Base-by-base conservation (phyloP, 2,888 invertebrate species). In the Thelaira solivaga region DNA sequence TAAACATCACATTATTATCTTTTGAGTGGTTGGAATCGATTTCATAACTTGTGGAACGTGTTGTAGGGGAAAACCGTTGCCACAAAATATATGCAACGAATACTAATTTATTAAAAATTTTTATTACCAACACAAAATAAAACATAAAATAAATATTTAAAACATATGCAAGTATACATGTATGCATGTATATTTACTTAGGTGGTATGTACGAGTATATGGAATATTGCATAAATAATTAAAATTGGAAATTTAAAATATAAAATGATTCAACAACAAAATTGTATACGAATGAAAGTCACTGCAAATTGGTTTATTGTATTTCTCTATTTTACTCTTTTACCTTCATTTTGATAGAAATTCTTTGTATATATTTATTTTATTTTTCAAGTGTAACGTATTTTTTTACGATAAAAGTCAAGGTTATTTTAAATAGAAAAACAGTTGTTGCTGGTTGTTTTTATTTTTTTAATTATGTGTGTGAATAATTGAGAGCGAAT, bases 321-420 rank as follows among this genome's bases (percentile, higher is more conserved):
- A 59, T 59, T 65, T 57, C 7, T 34, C 29, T 36, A 49, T 51
- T 59, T 45, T 26, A 34, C 55, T 55, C 41, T 18, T 41, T 59
- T 31, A 10, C 45, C 29, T 29, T 45, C 31, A 45, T 53, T 47
- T 59, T 16, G 18, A n/a, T 34, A 22, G 13, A 53, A 36, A 24
- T 73, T 34, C 47, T 41, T 43, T 59, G 36, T 4, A 39, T n/a
- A n/a, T 11, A 41, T 57, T 62, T 51, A 61, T 68, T 57, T 31
- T n/a, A n/a, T n/a, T n/a, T 53, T 72, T 77, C 61, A 67, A 72
- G 65, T 72, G 53, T 67, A 62, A 62, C 16, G 49, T 61, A 47
- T 57, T 64, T 55, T 68, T 67, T 43, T 29, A 55, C 55, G 72
- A 68, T 73, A 68, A 77, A 71, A 55, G 78, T 79, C 78, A 79